phyloP scores from a whole-genome alignment of 2,888 invertebrate genomes.

The Himalopsyche tibetana region DNA sequence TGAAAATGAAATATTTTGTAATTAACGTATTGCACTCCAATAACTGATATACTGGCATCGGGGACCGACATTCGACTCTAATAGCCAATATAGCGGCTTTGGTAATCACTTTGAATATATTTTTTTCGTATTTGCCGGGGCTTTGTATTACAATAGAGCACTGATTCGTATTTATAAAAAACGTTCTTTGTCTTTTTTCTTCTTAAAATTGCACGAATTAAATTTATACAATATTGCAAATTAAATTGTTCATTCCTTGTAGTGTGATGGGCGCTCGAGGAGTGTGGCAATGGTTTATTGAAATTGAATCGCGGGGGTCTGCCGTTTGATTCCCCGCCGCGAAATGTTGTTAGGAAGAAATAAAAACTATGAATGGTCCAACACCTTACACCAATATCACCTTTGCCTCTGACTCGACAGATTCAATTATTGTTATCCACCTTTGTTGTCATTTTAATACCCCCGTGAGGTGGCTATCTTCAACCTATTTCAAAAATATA shows the following conservation, averaged over 20 bases:
- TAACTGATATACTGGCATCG: too few species aligned
- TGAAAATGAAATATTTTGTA: too few species aligned
- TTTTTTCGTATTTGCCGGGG: too few species aligned
- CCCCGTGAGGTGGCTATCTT: background rate
- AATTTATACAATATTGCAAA: too few species aligned
- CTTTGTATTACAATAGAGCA: too few species aligned
- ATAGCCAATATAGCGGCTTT: too few species aligned
- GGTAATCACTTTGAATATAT: too few species aligned
- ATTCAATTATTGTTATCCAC: constrained; percentile 28
- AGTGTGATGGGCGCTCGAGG: constrained; percentile 15
- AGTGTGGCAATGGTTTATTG: constrained; percentile 54
- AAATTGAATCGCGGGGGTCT: constrained; percentile 50
- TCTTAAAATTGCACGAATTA: too few species aligned
- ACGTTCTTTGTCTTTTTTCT: too few species aligned
- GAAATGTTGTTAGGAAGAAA: constrained; percentile 6
- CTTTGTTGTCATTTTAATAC: constrained; percentile 41
- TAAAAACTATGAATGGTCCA: constrained; percentile 24
- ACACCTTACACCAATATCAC: background rate
- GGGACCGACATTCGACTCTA: too few species aligned
- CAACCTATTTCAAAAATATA: background rate
- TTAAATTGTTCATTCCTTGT: background rate
- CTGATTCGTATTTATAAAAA: too few species aligned
- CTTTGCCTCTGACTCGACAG: constrained; percentile 43
- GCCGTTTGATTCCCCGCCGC: constrained; percentile 44
- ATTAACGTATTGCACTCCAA: too few species aligned